Evolutionary conservation across 2,113 vertebrate genomes (phyloP).

Genomic region (Boleophthalmus pectinirostris): DNA sequence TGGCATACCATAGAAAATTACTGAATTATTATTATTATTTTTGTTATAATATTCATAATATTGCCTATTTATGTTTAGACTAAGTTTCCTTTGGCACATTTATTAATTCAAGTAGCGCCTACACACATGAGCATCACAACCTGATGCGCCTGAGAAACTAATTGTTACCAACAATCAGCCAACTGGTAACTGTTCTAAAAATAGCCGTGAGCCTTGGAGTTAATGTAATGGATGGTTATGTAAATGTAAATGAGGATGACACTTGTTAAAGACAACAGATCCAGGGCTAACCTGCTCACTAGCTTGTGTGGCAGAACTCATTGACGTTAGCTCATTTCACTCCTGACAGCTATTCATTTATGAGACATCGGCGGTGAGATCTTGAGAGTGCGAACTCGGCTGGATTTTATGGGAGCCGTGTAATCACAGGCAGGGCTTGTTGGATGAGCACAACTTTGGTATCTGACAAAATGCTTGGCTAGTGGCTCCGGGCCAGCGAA

Average conservation of each 20-base stretch:
- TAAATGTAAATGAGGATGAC: conserved; percentile 1
- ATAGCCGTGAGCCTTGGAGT: background rate
- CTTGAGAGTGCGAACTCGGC: conserved; percentile 17
- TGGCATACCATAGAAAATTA: background rate
- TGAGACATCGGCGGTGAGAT: conserved; percentile 24
- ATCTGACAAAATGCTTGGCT: conserved; percentile 37
- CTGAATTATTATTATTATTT: background rate
- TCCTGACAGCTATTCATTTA: conserved; percentile 18
- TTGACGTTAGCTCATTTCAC: conserved; percentile 17
- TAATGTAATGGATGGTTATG: background rate
- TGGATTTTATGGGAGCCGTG: conserved; percentile 15
- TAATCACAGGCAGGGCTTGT: conserved; percentile 34
- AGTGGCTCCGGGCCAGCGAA: conserved; percentile 41
- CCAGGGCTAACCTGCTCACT: background rate
- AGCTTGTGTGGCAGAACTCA: background rate
- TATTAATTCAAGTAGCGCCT: background rate
- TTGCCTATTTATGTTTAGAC: background rate
- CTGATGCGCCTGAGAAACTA: background rate
- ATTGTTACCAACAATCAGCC: conserved; percentile 1
- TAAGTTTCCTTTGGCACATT: background rate
- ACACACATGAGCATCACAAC: background rate
- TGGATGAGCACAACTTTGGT: conserved; percentile 28
- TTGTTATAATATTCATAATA: no score
- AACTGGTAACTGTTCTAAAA: conserved; percentile 5
- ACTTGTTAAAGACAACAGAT: background rate